Base-by-base conservation (phyloP, 2,113 vertebrate species). In the Heterocephalus glaber region DNA sequence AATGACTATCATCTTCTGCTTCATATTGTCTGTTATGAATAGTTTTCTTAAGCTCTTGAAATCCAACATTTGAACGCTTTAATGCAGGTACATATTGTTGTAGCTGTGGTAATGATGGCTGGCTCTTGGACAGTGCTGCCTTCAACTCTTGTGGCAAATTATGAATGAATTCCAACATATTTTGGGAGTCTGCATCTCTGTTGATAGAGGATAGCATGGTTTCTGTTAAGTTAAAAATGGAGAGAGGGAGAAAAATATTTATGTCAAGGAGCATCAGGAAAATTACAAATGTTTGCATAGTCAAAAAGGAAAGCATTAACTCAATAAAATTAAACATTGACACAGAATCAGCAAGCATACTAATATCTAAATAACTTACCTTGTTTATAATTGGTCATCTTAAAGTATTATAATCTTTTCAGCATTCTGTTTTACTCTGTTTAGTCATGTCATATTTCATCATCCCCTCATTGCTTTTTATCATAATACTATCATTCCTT, bases 141-240 rank as follows among this genome's bases (percentile, higher is more conserved):
- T 68, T 76, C 30, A 47, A 89, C 95, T 97, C 35, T 35, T 97
- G 96, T 58, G 97, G 87, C 77, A 61, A 47, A 49, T 95, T 95
- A 92, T 97, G 94, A 95, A 35, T 82, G 14, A 83, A 93, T 93
- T 96, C 2, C 33, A 94, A 76, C 35, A 95, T 83, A 92, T 98
- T 98, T 12, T 98, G 81, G 56, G 89, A 97, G 38, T 96, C 94
- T n/a, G 95, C 83, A 5, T 97, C 98, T 38, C 96, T 97, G 90
- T 97, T 94, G 79, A 86, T 97, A 86, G 83, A 95, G 86, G 98
- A 96, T 88, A 87, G 95, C 49, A 96, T 79, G n/a, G 97, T 86
- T 95, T 98, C 99, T 99, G 97, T 90, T 95, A 81, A 92, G 70
- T 94, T 68, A 65, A 82, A 96, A 97, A 74, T 54, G 11, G 16